Base-by-base conservation (phyloP, 2,113 vertebrate species). In the Mastomys natalensis region DNA sequence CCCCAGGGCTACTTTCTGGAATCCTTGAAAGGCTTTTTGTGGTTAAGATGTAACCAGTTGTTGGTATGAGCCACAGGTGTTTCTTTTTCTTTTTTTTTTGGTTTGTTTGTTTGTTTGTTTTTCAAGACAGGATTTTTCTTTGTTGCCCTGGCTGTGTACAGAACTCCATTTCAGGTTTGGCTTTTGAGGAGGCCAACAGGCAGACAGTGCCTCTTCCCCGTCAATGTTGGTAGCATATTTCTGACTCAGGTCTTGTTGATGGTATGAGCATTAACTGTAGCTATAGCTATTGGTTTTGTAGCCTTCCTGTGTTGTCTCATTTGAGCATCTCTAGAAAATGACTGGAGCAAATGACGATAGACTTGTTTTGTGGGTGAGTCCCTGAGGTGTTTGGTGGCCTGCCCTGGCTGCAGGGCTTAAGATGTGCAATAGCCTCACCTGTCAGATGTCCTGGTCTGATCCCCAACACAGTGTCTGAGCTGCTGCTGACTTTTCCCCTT, bases 291-390 rank as follows among this genome's bases (percentile, higher is more conserved):
- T 8, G 24, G 53, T 76, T 88, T 19, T 86, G 29, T 91, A 40
- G 31, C 34, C 94, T 90, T 94, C 24, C 43, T 90, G 3, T 88
- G 43, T 94, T 90, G 60, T 68, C 48, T 90, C 19, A 53, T 98
- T 89, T 72, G 68, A 76, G 80, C 21, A 55, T 85, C 80, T 95
- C 60, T 95, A 81, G 48, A 90, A 91, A 95, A 93, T 85, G 66
- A 24, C 53, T 93, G 60, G 76, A 86, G 60, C 4, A 45, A 24
- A 82, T 95, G 76, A 92, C 37, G 60, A 21, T 78, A 16, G 87
- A 55, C 72, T 31, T 72, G 6, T 96, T 96, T 82, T 89, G n/a
- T 80, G 48, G 55, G 21, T 95, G 77, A 96, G 53, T 60, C 70
- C 43, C 48, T 51, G 76, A 55, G 76, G n/a, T 87, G 34, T 96